Conservation (phyloP, 2,888 invertebrate genomes). For the Xanthostigma xanthostigma region DNA sequence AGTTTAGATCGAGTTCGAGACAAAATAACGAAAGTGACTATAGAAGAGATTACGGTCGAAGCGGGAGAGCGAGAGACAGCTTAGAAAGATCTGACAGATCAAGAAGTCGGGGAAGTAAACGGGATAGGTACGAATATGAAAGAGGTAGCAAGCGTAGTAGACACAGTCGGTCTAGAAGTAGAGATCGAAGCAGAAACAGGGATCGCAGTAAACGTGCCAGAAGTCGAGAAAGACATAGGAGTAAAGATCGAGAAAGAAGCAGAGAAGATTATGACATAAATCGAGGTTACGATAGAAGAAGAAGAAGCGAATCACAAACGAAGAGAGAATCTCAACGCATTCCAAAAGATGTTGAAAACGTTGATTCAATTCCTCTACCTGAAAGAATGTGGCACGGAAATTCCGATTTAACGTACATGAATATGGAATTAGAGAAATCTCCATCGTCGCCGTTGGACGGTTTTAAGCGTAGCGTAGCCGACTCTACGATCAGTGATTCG, state of each 20-base stretch:
- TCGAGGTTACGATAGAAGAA: slow-evolving; percentile 3
- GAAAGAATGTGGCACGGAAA: too few species aligned
- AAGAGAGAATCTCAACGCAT: too few species aligned
- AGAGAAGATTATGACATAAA: background rate
- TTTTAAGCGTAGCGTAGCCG: slow-evolving; percentile 31
- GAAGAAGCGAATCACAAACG: background rate
- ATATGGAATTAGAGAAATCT: slow-evolving; percentile 13
- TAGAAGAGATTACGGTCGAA: background rate
- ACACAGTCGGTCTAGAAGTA: background rate
- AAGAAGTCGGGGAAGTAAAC: too few species aligned
- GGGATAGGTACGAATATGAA: background rate
- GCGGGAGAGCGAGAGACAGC: too few species aligned
- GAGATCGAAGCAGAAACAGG: background rate
- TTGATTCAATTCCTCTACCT: too few species aligned
- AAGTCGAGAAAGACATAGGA: slow-evolving; percentile 7
- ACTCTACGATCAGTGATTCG: slow-evolving; percentile 36
- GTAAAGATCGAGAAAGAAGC: background rate
- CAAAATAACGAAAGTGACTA: slow-evolving; percentile 4
- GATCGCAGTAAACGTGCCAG: background rate
- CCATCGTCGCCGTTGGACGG: slow-evolving; percentile 26
- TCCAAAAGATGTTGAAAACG: too few species aligned
- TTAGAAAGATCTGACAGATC: too few species aligned
- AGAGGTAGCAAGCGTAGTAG: background rate
- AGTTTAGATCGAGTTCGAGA: slow-evolving; percentile 1
- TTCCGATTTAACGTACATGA: slow-evolving; percentile 10